A percentile compares a stretch with the other conserved stretches of the same genome.
These are phyloP conservation scores for Halichondria panicea DNA, from an alignment of 37 sponge, comb jelly and placozoan species.

Conservation along the genomic window DNA sequence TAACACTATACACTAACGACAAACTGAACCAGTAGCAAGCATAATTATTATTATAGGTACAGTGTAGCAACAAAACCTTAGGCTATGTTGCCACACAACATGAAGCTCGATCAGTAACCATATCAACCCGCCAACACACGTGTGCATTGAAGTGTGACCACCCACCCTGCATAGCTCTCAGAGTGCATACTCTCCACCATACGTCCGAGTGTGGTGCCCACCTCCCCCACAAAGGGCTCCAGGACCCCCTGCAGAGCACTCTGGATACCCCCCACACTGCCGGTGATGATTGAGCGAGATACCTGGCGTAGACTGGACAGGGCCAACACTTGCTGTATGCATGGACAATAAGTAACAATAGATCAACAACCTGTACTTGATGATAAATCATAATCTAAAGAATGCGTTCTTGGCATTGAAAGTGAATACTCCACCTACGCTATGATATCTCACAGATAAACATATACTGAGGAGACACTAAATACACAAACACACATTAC, in stretches of 20 bases:
- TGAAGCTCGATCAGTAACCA: too few relatives aligned
- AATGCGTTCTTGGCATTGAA: background rate
- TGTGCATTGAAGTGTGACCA: background rate
- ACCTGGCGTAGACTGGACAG: slow-evolving; percentile 1
- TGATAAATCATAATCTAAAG: background rate
- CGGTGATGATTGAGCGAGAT: slow-evolving; percentile 7
- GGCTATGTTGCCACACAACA: too few relatives aligned
- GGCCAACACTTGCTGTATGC: slow-evolving; percentile 16
- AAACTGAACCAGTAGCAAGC: too few relatives aligned
- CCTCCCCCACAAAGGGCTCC: slow-evolving; percentile 29
- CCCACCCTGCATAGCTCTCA: slow-evolving; percentile 72
- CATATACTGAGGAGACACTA: too few relatives aligned
- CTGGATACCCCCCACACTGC: slow-evolving; percentile 14
- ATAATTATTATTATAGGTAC: background rate
- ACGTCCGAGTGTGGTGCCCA: slow-evolving; percentile 48
- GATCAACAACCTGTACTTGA: background rate
- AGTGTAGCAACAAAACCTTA: too few relatives aligned
- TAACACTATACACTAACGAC: too few relatives aligned
- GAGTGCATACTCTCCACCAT: slow-evolving; percentile 81
- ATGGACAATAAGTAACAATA: too few relatives aligned
- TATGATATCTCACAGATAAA: too few relatives aligned
- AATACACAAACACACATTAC: too few relatives aligned
- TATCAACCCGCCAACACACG: background rate
- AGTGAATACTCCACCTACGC: too few relatives aligned
- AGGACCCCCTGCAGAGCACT: slow-evolving; percentile 12